phyloP scores from a whole-genome alignment of 2,113 vertebrate species.

The Dasyprocta punctata region DNA sequence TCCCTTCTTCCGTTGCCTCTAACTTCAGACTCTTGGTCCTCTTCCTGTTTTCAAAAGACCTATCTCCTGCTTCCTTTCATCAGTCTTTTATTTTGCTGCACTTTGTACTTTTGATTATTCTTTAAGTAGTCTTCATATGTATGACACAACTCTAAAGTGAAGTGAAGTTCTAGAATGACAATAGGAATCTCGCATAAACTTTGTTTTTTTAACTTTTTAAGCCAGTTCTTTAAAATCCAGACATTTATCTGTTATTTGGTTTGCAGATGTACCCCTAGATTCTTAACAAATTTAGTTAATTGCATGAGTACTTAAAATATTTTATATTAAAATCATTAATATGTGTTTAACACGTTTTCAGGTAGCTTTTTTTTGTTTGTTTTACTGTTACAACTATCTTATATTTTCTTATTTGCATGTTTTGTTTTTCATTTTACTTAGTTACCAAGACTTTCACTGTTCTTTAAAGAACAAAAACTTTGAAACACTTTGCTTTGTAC shows the following conservation, averaged over 20 bases:
- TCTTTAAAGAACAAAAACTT: slow-evolving; percentile 31
- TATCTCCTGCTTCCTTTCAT: not conserved
- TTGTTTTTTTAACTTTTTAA: slow-evolving; percentile 17
- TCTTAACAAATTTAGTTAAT: slow-evolving; percentile 58
- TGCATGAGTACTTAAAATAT: slow-evolving; percentile 43
- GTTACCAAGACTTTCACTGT: slow-evolving; percentile 61
- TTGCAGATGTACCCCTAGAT: slow-evolving; percentile 45
- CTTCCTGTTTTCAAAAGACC: not conserved
- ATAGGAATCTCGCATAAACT: not conserved
- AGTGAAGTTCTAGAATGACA: not conserved
- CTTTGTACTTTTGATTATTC: not conserved
- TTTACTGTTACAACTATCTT: slow-evolving; percentile 56
- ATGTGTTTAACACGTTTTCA: not conserved
- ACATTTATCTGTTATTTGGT: not conserved
- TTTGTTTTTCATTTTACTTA: not conserved
- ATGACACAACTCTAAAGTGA: not conserved
- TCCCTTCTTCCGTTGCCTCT: not conserved
- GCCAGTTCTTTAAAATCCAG: slow-evolving; percentile 7
- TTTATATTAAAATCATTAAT: slow-evolving; percentile 35
- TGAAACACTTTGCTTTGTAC: slow-evolving; percentile 57
- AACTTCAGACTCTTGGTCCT: not conserved
- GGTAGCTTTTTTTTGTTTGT: not conserved
- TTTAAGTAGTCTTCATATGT: not conserved
- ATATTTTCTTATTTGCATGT: slow-evolving; percentile 32
- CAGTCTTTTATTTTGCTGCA: not conserved